phyloP scores from a whole-genome alignment of 2,113 vertebrate genomes.

The Falco punctatus region DNA sequence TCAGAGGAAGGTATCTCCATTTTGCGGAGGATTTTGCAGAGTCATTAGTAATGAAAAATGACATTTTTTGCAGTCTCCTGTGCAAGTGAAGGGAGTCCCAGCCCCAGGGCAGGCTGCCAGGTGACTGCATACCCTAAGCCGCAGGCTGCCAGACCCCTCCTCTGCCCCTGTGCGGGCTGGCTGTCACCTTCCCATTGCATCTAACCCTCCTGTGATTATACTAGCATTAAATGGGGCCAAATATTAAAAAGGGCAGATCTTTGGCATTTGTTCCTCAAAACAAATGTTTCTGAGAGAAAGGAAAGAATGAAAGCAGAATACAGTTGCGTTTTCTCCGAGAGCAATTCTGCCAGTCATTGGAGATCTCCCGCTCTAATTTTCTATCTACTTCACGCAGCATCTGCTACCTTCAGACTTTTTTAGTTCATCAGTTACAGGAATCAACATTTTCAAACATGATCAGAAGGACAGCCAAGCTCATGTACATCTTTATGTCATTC shows the following conservation, averaged over 20 bases:
- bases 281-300: not conserved
- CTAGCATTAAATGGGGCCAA: not conserved
- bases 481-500: not conserved
- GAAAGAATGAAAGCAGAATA: not conserved
- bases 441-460: not conserved
- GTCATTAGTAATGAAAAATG: conserved; percentile 31
- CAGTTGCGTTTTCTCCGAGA: not conserved
- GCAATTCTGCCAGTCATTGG: not conserved
- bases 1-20: conserved; percentile 9
- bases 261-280: not conserved
- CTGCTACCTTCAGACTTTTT: not conserved
- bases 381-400: not conserved
- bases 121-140: not conserved
- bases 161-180: not conserved
- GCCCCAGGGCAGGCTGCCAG: conserved; percentile 17
- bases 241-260: not conserved
- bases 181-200: not conserved
- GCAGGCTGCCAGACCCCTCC: not conserved
- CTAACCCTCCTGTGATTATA: not conserved
- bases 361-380: not conserved
- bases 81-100: conserved; percentile 2
- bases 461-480: not conserved
- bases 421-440: not conserved
- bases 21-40: conserved; percentile 33
- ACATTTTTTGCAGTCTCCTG: not conserved